Conservation (phyloP, 2,888 invertebrate genomes). For the Arenicola marina region DNA sequence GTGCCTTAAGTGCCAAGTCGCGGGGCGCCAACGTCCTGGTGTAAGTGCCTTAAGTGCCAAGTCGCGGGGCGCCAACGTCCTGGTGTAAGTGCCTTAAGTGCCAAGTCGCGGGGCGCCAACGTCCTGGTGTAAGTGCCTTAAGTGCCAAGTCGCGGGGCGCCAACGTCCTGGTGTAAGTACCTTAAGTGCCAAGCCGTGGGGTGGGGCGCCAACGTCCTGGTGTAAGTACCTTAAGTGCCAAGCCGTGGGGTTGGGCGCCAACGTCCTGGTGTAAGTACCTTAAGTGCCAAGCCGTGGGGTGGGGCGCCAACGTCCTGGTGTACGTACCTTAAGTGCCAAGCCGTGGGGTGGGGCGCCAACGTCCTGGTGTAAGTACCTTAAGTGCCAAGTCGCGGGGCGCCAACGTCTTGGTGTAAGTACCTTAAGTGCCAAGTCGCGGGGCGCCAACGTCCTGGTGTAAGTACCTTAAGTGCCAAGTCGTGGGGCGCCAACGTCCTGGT, state of each 20-base stretch:
- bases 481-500: conserved; percentile 92
- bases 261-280: conserved; percentile 79
- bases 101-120: conserved; percentile 90
- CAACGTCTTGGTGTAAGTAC: conserved; percentile 80
- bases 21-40: conserved; percentile 92
- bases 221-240: conserved; percentile 78
- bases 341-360: conserved; percentile 94
- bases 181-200: conserved; percentile 89
- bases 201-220: conserved; percentile 88
- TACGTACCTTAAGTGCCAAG: conserved; percentile 74
- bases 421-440: too few relatives aligned
- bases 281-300: conserved; percentile 89
- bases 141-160: too few relatives aligned
- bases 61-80: conserved; percentile 88
- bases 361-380: conserved; percentile 76
- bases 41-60: conserved; percentile 69
- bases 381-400: too few relatives aligned
- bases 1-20: too few relatives aligned
- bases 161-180: conserved; percentile 80
- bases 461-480: too few relatives aligned
- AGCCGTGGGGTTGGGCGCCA: conserved; percentile 94
- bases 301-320: conserved; percentile 92
- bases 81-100: conserved; percentile 75
- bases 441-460: conserved; percentile 90
- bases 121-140: conserved; percentile 76